Base-by-base conservation (phyloP, 2,888 invertebrate species). In the Caenorhabditis doughertyi region DNA sequence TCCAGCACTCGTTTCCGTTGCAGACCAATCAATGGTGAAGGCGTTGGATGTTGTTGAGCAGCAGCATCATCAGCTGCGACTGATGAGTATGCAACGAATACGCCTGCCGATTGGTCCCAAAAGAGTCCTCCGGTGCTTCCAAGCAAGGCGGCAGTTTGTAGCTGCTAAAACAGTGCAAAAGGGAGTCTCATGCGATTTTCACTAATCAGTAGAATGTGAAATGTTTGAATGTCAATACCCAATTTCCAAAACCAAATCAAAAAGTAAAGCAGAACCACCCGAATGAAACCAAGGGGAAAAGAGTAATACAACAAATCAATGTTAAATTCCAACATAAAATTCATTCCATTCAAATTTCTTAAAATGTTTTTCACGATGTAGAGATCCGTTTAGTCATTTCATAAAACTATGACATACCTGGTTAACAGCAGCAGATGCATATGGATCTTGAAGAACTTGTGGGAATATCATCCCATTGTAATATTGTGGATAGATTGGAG, bases 141-240 rank as follows among this genome's bases (percentile, higher is more conserved):
- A 53, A 85, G 85, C 79, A 85, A 70, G 77, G 84, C 83, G 81
- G 88, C 85, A 18, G 83, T 68, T 83, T 89, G 89, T 67, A 87
- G 89, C 83, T 88, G 89, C 81, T 88, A 85, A 87, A 89, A 80
- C 87, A 85, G 65, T 87, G 86, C 60, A 83, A 85, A n/a, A 85
- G 85, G 84, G 82, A 84, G 77, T 77, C 70, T 79, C 79, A 79
- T 79, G 79, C 79, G 79, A 79, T 71, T 44, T n/a, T n/a, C 49
- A 49, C 62, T 67, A 42, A 29, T 51, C 67, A 5, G 29, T 27
- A 21, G 47, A 32, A n/a, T 5, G 44, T 55, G 39, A 49, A 32
- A 74, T 58, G 5, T 11, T 27, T 29, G 23, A 32, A 49, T 44
- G 23, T 27, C n/a, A 5, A 51, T 21, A 51, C 39, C 44, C 55